Percentiles rank a stretch among this genome's conserved stretches.
Evolutionary conservation across 2,888 invertebrate species (phyloP).

Genomic region (Drosophila algonquin): DNA sequence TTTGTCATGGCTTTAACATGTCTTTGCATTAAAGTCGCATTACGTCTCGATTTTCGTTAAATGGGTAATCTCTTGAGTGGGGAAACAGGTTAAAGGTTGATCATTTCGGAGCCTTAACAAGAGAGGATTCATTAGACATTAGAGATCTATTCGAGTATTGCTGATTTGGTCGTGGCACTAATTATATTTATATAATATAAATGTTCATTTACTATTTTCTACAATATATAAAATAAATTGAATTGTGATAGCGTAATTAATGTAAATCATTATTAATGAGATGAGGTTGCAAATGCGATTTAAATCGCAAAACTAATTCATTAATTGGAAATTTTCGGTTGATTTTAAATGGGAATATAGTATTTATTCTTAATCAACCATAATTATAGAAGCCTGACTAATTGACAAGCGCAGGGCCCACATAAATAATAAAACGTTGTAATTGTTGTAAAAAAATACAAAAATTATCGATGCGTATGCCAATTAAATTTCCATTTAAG

Average conservation of each 20-base stretch:
- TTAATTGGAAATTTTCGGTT: slow-evolving; percentile 10
- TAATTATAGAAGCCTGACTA: slow-evolving; percentile 61
- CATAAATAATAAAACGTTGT: slow-evolving; percentile 64
- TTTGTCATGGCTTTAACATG: slow-evolving; percentile 18
- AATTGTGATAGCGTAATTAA: slow-evolving; percentile 2
- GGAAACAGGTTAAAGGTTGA: no score
- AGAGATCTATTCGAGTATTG: no score
- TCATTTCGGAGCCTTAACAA: no score
- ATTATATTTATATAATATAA: no score
- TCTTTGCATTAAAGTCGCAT: slow-evolving; percentile 19
- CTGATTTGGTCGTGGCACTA: no score
- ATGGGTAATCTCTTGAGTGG: no score
- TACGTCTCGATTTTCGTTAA: not conserved
- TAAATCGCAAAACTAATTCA: slow-evolving; percentile 8
- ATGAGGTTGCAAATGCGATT: slow-evolving; percentile 3
- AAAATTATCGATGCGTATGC: slow-evolving; percentile 61
- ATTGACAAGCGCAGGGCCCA: slow-evolving; percentile 60
- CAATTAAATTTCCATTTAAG: slow-evolving; percentile 73
- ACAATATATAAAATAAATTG: not conserved
- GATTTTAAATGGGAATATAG: not conserved
- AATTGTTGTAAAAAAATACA: slow-evolving; percentile 60
- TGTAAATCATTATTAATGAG: slow-evolving; percentile 27
- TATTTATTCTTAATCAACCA: slow-evolving; percentile 31
- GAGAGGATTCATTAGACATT: no score
- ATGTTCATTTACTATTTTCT: not conserved